Evolutionary conservation across 1,140 invertebrate species (phyloP).

Genomic region (Pseudomyrmex sp.): DNA sequence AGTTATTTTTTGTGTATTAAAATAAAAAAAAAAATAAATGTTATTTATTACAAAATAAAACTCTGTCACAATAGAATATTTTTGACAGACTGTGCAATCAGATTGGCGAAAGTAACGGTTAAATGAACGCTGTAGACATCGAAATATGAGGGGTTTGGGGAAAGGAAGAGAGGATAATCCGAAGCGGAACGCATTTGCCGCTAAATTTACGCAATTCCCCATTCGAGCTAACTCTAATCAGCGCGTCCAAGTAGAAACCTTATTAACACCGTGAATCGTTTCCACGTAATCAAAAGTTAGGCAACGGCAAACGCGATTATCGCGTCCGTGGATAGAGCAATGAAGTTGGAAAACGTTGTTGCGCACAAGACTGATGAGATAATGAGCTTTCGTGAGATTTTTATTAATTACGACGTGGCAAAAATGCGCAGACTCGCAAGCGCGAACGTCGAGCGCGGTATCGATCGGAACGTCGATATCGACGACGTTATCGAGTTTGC

Average conservation of each 20-base stretch:
- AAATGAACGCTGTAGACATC: background rate
- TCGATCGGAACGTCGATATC: constrained; percentile 32
- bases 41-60: background rate
- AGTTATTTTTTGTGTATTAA: background rate
- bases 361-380: constrained; percentile 4
- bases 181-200: constrained; percentile 27
- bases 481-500: constrained; percentile 70
- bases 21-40: background rate
- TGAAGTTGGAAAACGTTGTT: constrained; percentile 36
- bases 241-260: constrained; percentile 32
- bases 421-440: constrained; percentile 4
- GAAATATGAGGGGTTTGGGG: background rate
- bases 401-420: constrained; percentile 6
- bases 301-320: constrained; percentile 41
- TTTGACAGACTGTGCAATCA: background rate
- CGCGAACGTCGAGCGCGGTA: background rate
- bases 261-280: constrained; percentile 50
- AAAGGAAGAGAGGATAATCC: constrained; percentile 12
- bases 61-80: background rate
- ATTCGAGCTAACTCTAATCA: constrained; percentile 40
- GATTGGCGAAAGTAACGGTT: background rate
- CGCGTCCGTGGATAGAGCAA: background rate
- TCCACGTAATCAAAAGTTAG: constrained; percentile 49
- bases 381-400: constrained; percentile 50
- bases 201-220: constrained; percentile 27